phyloP scores from a whole-genome alignment of 2,113 vertebrate genomes.

The Otus sunia region DNA sequence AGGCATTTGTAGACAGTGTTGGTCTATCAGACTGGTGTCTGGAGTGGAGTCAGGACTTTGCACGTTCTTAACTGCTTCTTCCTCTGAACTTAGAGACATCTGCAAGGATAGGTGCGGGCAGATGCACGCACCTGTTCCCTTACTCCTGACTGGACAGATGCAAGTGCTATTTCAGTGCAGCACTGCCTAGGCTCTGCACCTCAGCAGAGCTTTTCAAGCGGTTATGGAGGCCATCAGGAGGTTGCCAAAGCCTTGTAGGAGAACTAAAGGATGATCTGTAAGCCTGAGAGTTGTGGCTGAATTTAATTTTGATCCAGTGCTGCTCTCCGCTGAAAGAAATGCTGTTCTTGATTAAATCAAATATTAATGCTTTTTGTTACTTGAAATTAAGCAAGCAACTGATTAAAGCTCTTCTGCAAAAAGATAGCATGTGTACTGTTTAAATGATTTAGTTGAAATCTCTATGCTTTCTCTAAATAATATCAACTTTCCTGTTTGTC shows the following conservation, averaged over 20 bases:
- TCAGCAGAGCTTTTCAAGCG: background rate
- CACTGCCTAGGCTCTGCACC: background rate
- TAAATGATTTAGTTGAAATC: background rate
- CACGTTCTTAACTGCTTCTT: background rate
- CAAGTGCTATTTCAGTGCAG: background rate
- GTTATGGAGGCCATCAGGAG: background rate
- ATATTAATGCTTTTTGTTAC: background rate
- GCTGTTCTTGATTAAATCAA: background rate
- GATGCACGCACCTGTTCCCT: background rate
- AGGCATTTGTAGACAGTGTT: background rate
- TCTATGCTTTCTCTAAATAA: background rate
- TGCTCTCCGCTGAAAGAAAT: background rate
- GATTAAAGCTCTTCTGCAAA: background rate
- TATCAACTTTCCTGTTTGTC: constrained; percentile 75
- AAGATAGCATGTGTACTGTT: background rate
- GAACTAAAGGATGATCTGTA: background rate
- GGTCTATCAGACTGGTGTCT: background rate
- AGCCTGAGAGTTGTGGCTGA: background rate
- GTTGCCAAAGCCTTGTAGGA: background rate
- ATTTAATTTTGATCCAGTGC: background rate
- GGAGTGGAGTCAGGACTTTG: background rate
- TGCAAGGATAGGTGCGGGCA: background rate
- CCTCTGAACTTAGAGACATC: background rate
- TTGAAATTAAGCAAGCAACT: background rate
- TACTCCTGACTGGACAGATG: background rate